phyloP scores from a whole-genome alignment of 2,113 vertebrate genomes.

The Leuciscus idus region DNA sequence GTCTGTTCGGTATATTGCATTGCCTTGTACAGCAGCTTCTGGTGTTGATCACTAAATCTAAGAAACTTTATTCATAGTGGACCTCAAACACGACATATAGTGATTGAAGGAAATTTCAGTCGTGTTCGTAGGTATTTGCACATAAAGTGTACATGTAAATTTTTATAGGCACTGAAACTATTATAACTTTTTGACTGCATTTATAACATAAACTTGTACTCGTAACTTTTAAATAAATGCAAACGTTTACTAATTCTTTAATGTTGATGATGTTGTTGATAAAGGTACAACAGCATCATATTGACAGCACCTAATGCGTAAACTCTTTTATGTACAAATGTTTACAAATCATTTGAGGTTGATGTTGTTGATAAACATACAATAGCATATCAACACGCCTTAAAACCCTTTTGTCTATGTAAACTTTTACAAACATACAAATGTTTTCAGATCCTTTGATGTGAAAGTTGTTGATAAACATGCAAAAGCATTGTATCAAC shows the following conservation, averaged over 20 bases:
- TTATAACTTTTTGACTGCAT: background rate
- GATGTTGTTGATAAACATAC: background rate
- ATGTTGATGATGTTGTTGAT: background rate
- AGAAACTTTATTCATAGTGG: background rate
- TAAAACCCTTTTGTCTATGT: background rate
- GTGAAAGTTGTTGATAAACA: background rate
- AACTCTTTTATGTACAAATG: background rate
- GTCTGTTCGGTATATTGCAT: background rate
- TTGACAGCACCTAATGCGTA: background rate
- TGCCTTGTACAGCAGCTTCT: background rate
- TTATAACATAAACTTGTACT: background rate
- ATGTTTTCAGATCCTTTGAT: background rate
- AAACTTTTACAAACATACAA: background rate
- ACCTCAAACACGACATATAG: background rate
- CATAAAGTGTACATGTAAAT: background rate
- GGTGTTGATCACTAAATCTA: conserved; percentile 40
- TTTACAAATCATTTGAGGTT: background rate
- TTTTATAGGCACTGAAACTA: background rate
- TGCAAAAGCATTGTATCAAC: background rate
- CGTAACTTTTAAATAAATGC: background rate
- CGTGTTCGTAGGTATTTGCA: background rate
- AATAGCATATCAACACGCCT: background rate
- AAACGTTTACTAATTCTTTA: background rate
- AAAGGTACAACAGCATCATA: background rate
- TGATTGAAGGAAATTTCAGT: background rate